These are phyloP conservation scores for Synergus gifuensis DNA, from an alignment of 2,888 invertebrate genomes.

Conservation along the genomic window DNA sequence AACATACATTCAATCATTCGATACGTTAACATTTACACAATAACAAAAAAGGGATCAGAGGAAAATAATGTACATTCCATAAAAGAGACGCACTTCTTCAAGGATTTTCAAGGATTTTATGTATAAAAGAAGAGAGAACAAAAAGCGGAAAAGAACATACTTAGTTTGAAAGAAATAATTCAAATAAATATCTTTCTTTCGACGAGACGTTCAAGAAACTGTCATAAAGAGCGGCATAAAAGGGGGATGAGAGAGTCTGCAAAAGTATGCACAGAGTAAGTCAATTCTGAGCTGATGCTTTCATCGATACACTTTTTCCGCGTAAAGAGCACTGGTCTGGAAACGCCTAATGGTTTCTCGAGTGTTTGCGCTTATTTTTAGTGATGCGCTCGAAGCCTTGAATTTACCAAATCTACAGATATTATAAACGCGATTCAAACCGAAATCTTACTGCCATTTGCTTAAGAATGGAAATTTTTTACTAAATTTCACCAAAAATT, in stretches of 20 bases:
- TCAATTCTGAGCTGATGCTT: constrained; percentile 36
- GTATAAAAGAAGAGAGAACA: neutral
- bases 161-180: constrained; percentile 10
- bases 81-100: neutral
- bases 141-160: neutral
- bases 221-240: neutral
- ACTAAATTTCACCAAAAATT: too few species aligned
- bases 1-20: neutral
- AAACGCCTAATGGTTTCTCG: constrained; percentile 71
- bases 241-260: constrained; percentile 10
- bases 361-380: constrained; percentile 70
- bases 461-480: too few species aligned
- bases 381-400: constrained; percentile 45
- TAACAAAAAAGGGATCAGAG: neutral
- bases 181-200: constrained; percentile 21
- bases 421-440: constrained; percentile 5
- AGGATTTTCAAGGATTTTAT: neutral
- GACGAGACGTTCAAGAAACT: constrained; percentile 23
- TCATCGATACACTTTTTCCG: constrained; percentile 46
- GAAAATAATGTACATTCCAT: neutral
- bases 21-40: neutral
- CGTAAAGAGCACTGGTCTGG: constrained; percentile 62
- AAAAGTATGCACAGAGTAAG: constrained; percentile 36
- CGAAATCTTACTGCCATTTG: neutral
- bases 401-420: constrained; percentile 24